phyloP scores from a whole-genome alignment of 2,113 vertebrate genomes.

The Nematolebias whitei region DNA sequence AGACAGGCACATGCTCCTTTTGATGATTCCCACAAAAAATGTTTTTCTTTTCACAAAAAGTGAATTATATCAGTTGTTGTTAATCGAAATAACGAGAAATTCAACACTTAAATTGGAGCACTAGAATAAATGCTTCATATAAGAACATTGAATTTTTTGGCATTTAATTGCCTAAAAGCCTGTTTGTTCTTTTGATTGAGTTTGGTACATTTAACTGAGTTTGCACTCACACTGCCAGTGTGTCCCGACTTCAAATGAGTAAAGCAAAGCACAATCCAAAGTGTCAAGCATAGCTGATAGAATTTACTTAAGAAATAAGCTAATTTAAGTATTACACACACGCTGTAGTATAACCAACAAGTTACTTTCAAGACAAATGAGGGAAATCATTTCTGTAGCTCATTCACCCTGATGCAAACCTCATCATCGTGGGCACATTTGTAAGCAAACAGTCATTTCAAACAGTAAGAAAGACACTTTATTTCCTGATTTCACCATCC shows the following conservation, averaged over 20 bases:
- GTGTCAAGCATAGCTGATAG: constrained; percentile 18
- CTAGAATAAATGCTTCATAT: neutral
- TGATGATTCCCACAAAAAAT: constrained; percentile 6
- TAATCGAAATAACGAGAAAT: neutral
- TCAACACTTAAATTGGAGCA: neutral
- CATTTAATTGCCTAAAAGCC: constrained; percentile 10
- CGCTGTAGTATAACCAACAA: rapidly evolving
- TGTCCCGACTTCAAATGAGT: constrained; percentile 35
- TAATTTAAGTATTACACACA: neutral
- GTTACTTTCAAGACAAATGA: constrained; percentile 6
- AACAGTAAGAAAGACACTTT: constrained; percentile 23
- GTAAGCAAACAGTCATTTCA: constrained; percentile 56
- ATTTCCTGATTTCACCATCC: constrained; percentile 15
- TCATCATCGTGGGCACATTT: constrained; percentile 46
- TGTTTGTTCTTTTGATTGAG: neutral
- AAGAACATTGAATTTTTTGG: neutral
- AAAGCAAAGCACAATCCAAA: constrained; percentile 37
- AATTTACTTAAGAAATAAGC: constrained; percentile 17
- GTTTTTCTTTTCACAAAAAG: neutral
- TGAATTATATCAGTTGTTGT: neutral
- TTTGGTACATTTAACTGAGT: constrained; percentile 20
- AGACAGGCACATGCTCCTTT: constrained; percentile 8
- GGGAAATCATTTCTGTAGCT: constrained; percentile 13
- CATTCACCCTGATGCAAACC: constrained; percentile 14
- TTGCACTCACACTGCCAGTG: constrained; percentile 16